Evolutionary conservation across 2,113 vertebrate genomes (phyloP).

Genomic region (Otus sunia): DNA sequence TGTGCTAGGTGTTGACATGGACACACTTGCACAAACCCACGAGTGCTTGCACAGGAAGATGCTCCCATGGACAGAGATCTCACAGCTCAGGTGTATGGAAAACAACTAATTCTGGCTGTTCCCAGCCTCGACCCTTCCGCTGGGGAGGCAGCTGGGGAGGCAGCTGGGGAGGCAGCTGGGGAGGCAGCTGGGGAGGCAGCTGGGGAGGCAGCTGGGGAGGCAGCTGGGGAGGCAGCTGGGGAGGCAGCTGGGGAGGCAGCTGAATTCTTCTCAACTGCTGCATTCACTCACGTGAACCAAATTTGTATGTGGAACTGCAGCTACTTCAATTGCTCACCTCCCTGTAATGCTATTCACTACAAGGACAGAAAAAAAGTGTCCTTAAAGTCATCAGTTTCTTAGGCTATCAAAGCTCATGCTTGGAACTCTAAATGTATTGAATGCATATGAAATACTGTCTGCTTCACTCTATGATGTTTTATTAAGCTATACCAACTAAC

Average conservation of each 20-base stretch:
- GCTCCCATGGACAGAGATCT: not conserved
- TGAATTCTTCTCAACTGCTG: fast-evolving
- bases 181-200: not conserved
- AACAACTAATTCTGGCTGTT: not conserved
- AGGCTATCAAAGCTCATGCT: not conserved
- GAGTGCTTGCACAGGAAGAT: not conserved
- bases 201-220: not conserved
- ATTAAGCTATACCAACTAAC: not conserved
- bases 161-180: not conserved
- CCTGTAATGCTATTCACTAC: not conserved
- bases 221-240: not conserved
- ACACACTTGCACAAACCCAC: fast-evolving
- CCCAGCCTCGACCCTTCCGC: not conserved
- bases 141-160: not conserved
- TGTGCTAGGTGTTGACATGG: not conserved
- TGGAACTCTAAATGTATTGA: not conserved
- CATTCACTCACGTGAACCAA: not conserved
- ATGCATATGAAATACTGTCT: not conserved
- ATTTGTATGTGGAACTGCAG: not conserved
- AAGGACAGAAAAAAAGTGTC: not conserved
- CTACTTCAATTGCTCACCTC: not conserved
- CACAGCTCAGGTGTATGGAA: fast-evolving
- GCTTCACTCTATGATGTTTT: not conserved
- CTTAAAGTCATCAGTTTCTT: not conserved
- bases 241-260: not conserved